These are phyloP conservation scores for Willisornis vidua DNA, from an alignment of 2,113 vertebrate genomes.

Conservation along the genomic window DNA sequence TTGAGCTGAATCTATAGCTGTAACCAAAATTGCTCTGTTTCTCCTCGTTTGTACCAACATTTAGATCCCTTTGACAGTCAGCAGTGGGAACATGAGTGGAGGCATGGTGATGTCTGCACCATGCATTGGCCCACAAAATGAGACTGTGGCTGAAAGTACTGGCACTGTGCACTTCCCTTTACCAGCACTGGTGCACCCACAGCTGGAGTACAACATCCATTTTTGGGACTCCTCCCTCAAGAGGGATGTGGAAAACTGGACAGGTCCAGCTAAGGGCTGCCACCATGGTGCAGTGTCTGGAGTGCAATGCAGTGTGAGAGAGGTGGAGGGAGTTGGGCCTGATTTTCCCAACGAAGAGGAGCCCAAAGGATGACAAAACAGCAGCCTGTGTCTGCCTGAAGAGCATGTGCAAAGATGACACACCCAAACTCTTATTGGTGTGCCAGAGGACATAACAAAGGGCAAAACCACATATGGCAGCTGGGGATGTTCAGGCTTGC, in stretches of 20 bases:
- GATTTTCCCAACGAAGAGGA: background rate
- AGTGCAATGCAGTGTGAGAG: rapidly evolving
- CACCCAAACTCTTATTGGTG: background rate
- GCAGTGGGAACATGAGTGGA: rapidly evolving
- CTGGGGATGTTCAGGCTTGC: background rate
- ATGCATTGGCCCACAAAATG: rapidly evolving
- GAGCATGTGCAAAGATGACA: background rate
- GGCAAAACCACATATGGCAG: rapidly evolving
- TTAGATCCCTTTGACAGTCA: background rate
- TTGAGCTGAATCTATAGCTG: background rate
- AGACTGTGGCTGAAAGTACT: background rate
- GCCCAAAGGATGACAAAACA: background rate
- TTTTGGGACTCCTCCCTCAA: background rate
- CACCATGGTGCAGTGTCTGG: background rate
- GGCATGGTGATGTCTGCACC: background rate
- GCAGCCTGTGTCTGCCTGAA: background rate
- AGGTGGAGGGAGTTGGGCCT: background rate
- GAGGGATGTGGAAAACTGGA: background rate
- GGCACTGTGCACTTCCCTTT: background rate
- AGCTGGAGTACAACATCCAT: background rate
- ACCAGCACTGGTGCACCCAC: background rate
- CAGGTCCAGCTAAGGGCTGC: background rate
- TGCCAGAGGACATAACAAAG: background rate
- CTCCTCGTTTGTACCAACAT: background rate
- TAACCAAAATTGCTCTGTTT: background rate